A percentile compares a stretch with the other conserved stretches of the same genome.
Conservation (phyloP, 2,888 invertebrate genomes). For the Drosophila siamana region DNA sequence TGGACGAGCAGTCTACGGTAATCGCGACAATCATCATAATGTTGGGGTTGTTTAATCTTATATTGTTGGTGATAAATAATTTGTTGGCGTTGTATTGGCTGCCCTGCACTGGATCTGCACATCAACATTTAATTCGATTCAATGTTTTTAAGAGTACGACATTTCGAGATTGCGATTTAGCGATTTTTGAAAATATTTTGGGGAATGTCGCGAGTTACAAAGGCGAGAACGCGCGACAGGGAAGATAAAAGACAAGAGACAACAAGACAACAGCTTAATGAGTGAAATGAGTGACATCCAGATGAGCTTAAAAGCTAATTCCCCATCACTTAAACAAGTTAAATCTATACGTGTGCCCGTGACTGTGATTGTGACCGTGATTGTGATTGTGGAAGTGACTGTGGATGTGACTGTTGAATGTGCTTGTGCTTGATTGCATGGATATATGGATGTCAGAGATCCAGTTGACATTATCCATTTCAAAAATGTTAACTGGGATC, state of each 20-base stretch:
- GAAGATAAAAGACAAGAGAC: constrained; percentile 74
- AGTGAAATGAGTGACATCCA: constrained; percentile 61
- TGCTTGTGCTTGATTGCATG: constrained; percentile 38
- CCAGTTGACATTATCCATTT: neutral
- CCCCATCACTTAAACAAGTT: constrained; percentile 6
- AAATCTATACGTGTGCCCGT: constrained; percentile 13
- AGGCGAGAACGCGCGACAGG: constrained; percentile 42
- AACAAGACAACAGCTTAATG: constrained; percentile 72
- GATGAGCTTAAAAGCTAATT: constrained; percentile 38
- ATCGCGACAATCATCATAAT: constrained; percentile 86
- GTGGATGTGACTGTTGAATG: constrained; percentile 20
- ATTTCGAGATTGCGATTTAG: constrained; percentile 6
- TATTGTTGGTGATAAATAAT: constrained; percentile 84
- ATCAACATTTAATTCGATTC: constrained; percentile 38
- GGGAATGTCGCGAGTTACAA: constrained; percentile 44
- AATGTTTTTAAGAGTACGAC: constrained; percentile 8
- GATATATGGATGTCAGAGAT: neutral
- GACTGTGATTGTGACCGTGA: constrained; percentile 10
- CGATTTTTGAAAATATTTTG: constrained; percentile 42
- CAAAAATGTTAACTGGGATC: neutral
- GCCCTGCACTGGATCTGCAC: constrained; percentile 86
- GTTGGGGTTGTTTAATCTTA: constrained; percentile 83
- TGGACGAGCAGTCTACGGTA: constrained; percentile 93
- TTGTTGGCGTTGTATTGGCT: constrained; percentile 82
- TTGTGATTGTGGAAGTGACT: constrained; percentile 12